Conservation (phyloP, 2,888 invertebrate genomes). For the Monochamus alternatus region DNA sequence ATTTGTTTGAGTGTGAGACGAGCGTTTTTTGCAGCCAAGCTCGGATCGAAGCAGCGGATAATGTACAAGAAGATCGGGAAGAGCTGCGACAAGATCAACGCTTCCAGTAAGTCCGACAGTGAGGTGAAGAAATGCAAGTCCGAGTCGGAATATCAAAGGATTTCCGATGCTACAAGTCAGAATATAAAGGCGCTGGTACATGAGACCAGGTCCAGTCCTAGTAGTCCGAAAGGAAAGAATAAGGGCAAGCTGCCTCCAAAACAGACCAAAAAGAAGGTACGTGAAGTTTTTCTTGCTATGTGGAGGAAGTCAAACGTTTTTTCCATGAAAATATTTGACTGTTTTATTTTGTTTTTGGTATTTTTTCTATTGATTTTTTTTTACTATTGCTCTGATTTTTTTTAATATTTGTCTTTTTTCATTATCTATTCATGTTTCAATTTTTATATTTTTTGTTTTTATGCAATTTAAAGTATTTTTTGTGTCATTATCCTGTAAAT, state of each 20-base stretch:
- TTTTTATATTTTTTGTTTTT: too few relatives aligned
- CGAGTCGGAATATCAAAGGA: slow-evolving; percentile 74
- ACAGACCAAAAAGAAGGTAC: slow-evolving; percentile 35
- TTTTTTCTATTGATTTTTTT: too few relatives aligned
- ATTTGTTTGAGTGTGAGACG: background rate
- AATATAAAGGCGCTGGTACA: slow-evolving; percentile 73
- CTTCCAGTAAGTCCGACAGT: slow-evolving; percentile 59
- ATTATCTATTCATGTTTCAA: too few relatives aligned
- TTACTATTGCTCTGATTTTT: too few relatives aligned
- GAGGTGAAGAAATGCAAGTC: slow-evolving; percentile 63
- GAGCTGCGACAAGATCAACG: slow-evolving; percentile 70
- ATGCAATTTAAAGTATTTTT: too few relatives aligned
- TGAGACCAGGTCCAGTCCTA: slow-evolving; percentile 68
- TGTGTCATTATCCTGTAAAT: too few relatives aligned
- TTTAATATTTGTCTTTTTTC: too few relatives aligned
- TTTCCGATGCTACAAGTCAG: slow-evolving; percentile 74
- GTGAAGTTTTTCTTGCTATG: too few relatives aligned
- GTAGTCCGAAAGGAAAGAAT: slow-evolving; percentile 67
- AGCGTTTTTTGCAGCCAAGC: slow-evolving; percentile 51
- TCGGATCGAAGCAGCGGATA: slow-evolving; percentile 65
- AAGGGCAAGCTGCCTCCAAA: slow-evolving; percentile 62
- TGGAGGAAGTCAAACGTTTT: too few relatives aligned
- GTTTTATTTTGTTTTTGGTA: too few relatives aligned
- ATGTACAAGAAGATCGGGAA: slow-evolving; percentile 71
- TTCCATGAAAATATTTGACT: too few relatives aligned